These are phyloP conservation scores for Xyliphius kryptos DNA, from an alignment of 2,113 vertebrate genomes.

Conservation along the genomic window DNA sequence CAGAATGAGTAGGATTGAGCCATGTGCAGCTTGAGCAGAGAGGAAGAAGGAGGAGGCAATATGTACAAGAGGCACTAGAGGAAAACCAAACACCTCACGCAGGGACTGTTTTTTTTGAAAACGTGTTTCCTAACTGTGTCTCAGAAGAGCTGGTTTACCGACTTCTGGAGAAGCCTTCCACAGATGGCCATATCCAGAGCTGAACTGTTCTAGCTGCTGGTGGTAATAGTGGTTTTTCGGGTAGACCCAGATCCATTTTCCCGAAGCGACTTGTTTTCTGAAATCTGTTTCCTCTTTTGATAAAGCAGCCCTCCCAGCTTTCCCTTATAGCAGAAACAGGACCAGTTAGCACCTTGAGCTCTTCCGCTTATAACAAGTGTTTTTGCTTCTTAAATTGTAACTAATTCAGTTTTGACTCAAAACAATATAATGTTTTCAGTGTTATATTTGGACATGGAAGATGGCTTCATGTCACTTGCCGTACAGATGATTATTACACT, in stretches of 20 bases:
- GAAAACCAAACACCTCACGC: conserved; percentile 44
- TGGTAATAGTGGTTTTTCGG: conserved; percentile 72
- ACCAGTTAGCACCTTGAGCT: conserved; percentile 35
- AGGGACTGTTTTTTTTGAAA: conserved; percentile 49
- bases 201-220: conserved; percentile 49
- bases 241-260: conserved; percentile 69
- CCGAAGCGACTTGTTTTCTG: conserved; percentile 54
- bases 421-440: no score
- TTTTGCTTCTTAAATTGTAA: no score
- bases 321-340: conserved; percentile 49
- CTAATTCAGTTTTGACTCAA: no score
- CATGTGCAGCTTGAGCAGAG: conserved; percentile 30
- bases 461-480: no score
- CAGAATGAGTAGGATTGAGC: conserved; percentile 44
- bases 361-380: no score
- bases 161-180: conserved; percentile 64
- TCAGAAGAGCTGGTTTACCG: conserved; percentile 58
- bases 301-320: conserved; percentile 61
- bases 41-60: conserved; percentile 37
- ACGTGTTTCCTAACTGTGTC: conserved; percentile 67
- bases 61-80: conserved; percentile 36
- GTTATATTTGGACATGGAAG: no score
- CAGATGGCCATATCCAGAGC: conserved; percentile 70
- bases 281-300: conserved; percentile 73
- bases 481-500: no score